Evolutionary conservation across 1,140 invertebrate species (phyloP).

Genomic region (Pseudomyrmex sp.): DNA sequence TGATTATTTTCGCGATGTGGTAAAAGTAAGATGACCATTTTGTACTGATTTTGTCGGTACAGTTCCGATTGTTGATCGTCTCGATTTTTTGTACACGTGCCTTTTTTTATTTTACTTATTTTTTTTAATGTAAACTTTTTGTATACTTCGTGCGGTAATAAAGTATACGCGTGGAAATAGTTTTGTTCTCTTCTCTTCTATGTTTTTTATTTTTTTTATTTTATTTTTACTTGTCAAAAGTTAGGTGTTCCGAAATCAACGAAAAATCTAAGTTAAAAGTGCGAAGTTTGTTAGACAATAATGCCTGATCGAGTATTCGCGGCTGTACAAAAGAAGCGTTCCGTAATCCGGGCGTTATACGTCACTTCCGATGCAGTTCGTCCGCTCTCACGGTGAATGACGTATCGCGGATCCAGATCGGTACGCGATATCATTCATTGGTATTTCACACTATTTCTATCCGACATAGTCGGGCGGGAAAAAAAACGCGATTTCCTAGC

Average conservation of each 20-base stretch:
- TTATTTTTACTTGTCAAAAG: no score
- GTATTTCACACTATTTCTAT: conserved; percentile 30
- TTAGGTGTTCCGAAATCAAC: no score
- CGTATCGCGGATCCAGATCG: conserved; percentile 58
- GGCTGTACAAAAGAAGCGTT: conserved; percentile 6
- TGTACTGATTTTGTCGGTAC: no score
- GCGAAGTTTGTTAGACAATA: not conserved
- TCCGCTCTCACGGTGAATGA: conserved; percentile 72
- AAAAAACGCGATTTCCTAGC: conserved; percentile 18
- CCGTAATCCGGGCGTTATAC: conserved; percentile 21
- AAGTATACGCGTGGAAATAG: no score
- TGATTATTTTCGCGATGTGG: not conserved
- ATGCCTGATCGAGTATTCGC: conserved; percentile 13
- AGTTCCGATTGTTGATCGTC: no score
- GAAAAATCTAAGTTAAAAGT: no score
- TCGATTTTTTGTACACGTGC: no score
- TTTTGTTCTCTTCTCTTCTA: no score
- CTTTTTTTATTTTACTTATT: no score
- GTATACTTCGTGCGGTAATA: no score
- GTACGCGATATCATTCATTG: conserved; percentile 38
- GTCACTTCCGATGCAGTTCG: conserved; percentile 28
- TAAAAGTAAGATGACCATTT: not conserved
- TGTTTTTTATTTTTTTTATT: no score
- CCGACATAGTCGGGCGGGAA: conserved; percentile 12
- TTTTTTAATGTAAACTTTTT: no score